Base-by-base conservation (phyloP, 1,140 invertebrate species). In the Hypothenemus hampei region DNA sequence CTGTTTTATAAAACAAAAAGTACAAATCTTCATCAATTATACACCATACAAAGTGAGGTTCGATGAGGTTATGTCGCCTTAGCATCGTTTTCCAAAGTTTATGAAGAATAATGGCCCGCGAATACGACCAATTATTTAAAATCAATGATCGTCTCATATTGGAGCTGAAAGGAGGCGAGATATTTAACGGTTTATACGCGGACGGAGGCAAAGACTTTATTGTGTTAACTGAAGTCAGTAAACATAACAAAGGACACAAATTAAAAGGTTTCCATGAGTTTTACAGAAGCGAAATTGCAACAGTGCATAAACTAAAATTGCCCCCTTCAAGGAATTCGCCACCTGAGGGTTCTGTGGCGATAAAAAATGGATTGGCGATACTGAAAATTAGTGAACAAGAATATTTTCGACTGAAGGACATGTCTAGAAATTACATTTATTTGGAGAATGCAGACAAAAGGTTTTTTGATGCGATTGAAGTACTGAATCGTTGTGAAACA, bases 181-280 rank as follows among this genome's bases (percentile, higher is more conserved):
- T 61, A 10, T 61, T 50, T 39, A 53, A 61, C 47, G 59, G 59
- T 10, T 41, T 50, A 22, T 55, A 54, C 16, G 33, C 24, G 16
- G 55, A 41, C 36, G 55, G 54, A 10, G 59, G 59, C 19, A 54
- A 55, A 50, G 43, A 61, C 22, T 29, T 44, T 6, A 55, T 61
- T 18, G 45, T 39, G 11, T 40, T 61, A 1, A 35, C 10, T 20
- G 56, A 61, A 16, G 54, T 57, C 4, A 35, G 39, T 16, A 50
- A 61, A 33, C 59, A 61, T 33, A 61, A 61, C 39, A 61, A 61
- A 40, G 45, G 29, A 10, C 57, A 61, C 39, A 51, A 48, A 21
- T 29, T 61, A 1, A 36, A 36, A 11, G 55, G 36, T 19, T 31
- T 58, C 1, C 57, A 57, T 22, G 46, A 52, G 2, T 61, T 61